A percentile compares a stretch with the other conserved stretches of the same genome.
These are phyloP conservation scores for Deilephila elpenor DNA, from an alignment of 2,888 invertebrate genomes.

Conservation along the genomic window DNA sequence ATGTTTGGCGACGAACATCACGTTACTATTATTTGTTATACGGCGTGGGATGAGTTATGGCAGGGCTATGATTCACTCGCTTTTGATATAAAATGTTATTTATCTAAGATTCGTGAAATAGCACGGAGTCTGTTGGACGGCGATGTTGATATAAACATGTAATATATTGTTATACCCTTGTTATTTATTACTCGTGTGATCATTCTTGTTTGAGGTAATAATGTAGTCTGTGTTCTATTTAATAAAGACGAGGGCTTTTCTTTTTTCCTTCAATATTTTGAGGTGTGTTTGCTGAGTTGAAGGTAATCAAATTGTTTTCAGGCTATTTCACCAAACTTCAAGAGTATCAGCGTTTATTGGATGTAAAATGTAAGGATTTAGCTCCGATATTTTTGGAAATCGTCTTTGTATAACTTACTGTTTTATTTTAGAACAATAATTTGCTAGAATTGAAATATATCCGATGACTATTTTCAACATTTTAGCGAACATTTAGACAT, in stretches of 20 bases:
- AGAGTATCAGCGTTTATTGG: too few relatives aligned
- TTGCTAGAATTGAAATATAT: too few relatives aligned
- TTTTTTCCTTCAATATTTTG: background rate
- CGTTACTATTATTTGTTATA: conserved; percentile 40
- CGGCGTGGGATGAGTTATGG: conserved; percentile 36
- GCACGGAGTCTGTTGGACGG: conserved; percentile 16
- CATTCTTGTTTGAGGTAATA: conserved; percentile 1
- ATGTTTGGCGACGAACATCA: conserved; percentile 36
- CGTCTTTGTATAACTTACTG: too few relatives aligned
- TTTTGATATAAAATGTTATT: conserved; percentile 27
- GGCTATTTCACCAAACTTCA: too few relatives aligned
- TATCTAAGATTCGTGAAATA: conserved; percentile 24
- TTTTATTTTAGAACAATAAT: too few relatives aligned
- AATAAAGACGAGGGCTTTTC: background rate
- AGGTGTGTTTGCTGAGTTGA: background rate
- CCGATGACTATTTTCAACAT: too few relatives aligned
- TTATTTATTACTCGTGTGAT: conserved; percentile 5
- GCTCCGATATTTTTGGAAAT: too few relatives aligned
- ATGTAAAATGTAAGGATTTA: too few relatives aligned
- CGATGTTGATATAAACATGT: conserved; percentile 5
- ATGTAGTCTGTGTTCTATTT: background rate
- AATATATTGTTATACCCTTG: background rate
- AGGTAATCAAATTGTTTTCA: too few relatives aligned
- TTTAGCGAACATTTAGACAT: too few relatives aligned
- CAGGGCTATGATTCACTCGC: conserved; percentile 21